Conservation (phyloP, 2,797 vertebrate genomes). For the Sternotherus odoratus region DNA sequence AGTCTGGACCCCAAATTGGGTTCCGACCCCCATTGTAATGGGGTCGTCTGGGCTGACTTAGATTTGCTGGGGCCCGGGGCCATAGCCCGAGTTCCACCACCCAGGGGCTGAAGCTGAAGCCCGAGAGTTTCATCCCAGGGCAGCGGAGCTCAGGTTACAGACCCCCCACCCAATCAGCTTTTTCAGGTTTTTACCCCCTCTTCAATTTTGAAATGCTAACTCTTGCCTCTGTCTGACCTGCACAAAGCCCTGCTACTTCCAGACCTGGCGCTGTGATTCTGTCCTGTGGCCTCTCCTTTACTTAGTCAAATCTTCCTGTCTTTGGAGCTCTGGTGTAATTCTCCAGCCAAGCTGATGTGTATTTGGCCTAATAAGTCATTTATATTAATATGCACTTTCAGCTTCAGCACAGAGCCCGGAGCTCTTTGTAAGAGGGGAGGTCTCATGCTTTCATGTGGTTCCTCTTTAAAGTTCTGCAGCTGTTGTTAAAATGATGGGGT, state of each 20-base stretch:
- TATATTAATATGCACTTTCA: background rate
- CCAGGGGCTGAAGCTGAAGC: no score
- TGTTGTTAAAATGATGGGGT: background rate
- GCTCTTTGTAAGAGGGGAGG: background rate
- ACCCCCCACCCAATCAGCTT: background rate
- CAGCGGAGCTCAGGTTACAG: no score
- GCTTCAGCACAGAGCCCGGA: background rate
- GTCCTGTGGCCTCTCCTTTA: background rate
- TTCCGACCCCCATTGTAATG: no score
- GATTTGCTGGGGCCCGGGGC: no score
- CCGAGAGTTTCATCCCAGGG: no score
- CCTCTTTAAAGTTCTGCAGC: constrained; percentile 6
- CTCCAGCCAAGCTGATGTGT: background rate
- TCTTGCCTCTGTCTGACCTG: rapidly evolving
- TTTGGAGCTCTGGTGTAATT: background rate
- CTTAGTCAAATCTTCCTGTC: background rate
- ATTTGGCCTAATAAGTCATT: background rate
- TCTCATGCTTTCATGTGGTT: background rate
- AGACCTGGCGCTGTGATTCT: background rate
- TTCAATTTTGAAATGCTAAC: background rate
- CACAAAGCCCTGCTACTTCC: background rate
- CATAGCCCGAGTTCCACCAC: no score
- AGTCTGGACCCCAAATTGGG: no score
- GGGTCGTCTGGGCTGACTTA: no score
- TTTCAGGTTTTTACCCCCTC: background rate